phyloP scores from a whole-genome alignment of 2,888 invertebrate species.

The Vanessa cardui region DNA sequence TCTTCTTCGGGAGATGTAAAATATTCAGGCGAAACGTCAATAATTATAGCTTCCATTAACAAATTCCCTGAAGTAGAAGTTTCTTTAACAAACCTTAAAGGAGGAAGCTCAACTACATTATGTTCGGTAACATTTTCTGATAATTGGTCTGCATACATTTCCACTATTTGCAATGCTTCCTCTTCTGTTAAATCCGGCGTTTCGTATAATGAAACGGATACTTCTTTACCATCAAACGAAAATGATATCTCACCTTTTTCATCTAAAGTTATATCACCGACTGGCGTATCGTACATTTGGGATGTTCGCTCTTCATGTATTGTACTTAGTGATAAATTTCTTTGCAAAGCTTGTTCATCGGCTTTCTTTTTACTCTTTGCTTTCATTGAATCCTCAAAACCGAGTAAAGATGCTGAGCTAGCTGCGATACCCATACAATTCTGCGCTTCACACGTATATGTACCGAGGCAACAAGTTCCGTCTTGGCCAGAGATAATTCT shows the following conservation, averaged over 20 bases:
- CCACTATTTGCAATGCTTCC: slow-evolving; percentile 94
- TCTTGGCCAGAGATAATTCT: slow-evolving; percentile 95
- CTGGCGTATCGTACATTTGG: slow-evolving; percentile 92
- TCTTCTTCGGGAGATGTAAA: slow-evolving; percentile 91
- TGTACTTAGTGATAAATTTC: slow-evolving; percentile 93
- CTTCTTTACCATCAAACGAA: slow-evolving; percentile 95
- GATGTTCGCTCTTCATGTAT: slow-evolving; percentile 96
- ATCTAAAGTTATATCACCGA: slow-evolving; percentile 89
- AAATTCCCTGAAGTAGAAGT: slow-evolving; percentile 94
- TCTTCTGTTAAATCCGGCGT: slow-evolving; percentile 96
- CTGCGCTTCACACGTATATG: slow-evolving; percentile 94
- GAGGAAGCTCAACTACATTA: slow-evolving; percentile 93
- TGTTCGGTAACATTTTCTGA: slow-evolving; percentile 94
- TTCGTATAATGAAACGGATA: slow-evolving; percentile 94
- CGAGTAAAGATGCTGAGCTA: slow-evolving; percentile 93
- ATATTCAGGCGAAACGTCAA: slow-evolving; percentile 93
- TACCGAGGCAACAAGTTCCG: slow-evolving; percentile 94
- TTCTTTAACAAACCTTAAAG: slow-evolving; percentile 93
- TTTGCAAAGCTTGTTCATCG: slow-evolving; percentile 82
- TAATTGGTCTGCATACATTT: slow-evolving; percentile 96
- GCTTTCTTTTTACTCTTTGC: slow-evolving; percentile 79
- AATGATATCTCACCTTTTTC: slow-evolving; percentile 94
- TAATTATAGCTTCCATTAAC: slow-evolving; percentile 95
- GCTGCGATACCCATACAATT: slow-evolving; percentile 96
- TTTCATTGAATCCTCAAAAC: slow-evolving; percentile 89